Evolutionary conservation across 2,888 invertebrate genomes (phyloP).

Genomic region (Parascotia fuliginaria): DNA sequence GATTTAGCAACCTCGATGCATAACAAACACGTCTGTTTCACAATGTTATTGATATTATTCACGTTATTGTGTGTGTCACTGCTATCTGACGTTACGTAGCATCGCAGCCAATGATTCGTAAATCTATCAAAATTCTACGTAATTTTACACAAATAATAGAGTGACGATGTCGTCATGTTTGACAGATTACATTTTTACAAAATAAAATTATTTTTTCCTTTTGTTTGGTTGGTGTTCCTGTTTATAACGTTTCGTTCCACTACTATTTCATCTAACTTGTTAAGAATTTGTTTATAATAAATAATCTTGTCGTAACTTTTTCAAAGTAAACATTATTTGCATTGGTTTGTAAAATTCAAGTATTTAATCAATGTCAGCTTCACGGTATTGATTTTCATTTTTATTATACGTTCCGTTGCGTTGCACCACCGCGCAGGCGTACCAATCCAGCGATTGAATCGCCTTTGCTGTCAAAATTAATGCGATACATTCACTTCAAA

Average conservation of each 20-base stretch:
- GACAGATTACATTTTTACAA: constrained; percentile 35
- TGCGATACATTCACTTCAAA: background rate
- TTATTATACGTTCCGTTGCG: constrained; percentile 9
- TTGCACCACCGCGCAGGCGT: constrained; percentile 31
- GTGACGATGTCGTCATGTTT: constrained; percentile 44
- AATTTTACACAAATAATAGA: constrained; percentile 37
- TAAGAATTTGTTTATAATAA: no score
- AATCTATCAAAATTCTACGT: constrained; percentile 18
- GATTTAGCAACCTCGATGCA: constrained; percentile 4
- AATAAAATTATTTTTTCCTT: constrained; percentile 20
- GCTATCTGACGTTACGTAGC: constrained; percentile 30
- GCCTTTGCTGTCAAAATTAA: constrained; percentile 9
- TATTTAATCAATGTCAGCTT: no score
- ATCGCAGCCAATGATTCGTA: constrained; percentile 33
- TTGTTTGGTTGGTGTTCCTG: constrained; percentile 32
- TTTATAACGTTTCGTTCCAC: constrained; percentile 42
- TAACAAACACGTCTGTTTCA: constrained; percentile 9
- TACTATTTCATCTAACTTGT: background rate
- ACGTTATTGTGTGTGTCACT: constrained; percentile 8
- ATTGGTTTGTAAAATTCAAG: no score
- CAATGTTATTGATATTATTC: constrained; percentile 15
- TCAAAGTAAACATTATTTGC: no score
- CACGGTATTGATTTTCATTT: background rate
- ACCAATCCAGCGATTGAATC: constrained; percentile 30
- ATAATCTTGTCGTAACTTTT: background rate